Base-by-base conservation (phyloP, 2,888 invertebrate species). In the Pseudococcus longispinus region DNA sequence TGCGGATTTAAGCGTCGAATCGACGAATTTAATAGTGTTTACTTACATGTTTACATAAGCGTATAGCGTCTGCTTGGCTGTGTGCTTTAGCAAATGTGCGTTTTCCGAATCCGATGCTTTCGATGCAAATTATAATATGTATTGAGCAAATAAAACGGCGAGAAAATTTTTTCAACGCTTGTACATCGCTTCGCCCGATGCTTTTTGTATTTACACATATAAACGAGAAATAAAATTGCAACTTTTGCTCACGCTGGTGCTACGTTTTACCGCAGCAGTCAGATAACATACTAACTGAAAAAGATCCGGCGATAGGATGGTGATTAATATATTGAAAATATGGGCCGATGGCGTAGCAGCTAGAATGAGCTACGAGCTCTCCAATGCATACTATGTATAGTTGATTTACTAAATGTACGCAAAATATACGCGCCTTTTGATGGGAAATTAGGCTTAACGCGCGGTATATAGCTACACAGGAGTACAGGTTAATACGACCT, bases 1-100 rank as follows among this genome's bases (percentile, higher is more conserved):
- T 80, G 42, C 77, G 37, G 37, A 80, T 80, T 80, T 80, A 42
- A 80, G 42, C 42, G 70, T 18, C 70, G 70, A 70, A 70, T 70
- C 70, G 70, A 29, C 70, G 60, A 60, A 9, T 60, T 60, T 60
- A 60, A 60, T 60, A 60, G 60, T 60, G 23, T 60, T 70, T 70
- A 70, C 26, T 70, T 70, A 32, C 3, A 18, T 70, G 29, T 70
- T 70, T 70, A 70, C 70, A 70, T 32, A 70, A 70, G 29, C 70
- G 18, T 13, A 29, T 11, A 60, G 60, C 55, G 18, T 60, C 13
- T 9, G 60, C 60, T 51, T n/a, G 51, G 2, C 13, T 46, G 46
- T 5, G 1, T 51, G n/a, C 51, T 70, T 65, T 65, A 11, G 13
- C 29, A 29, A 70, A 29, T 60, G 18, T 70, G 70, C 8, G 70